These are phyloP conservation scores for Dione juno DNA, from an alignment of 2,888 invertebrate genomes.

Conservation along the genomic window DNA sequence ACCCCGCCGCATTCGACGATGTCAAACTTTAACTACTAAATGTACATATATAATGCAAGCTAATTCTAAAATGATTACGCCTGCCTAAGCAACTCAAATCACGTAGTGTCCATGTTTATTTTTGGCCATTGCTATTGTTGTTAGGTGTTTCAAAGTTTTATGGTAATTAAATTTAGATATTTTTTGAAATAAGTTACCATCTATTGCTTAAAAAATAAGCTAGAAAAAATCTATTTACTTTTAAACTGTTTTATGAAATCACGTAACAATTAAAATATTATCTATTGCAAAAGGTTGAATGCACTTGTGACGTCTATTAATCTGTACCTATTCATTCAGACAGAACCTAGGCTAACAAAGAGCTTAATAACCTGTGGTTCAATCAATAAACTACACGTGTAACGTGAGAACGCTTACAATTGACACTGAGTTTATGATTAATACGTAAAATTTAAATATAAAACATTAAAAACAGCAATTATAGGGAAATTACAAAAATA, in stretches of 20 bases:
- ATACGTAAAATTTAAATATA: conserved; percentile 14
- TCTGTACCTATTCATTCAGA: conserved; percentile 25
- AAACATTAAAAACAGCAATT: conserved; percentile 2
- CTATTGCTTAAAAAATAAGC: background rate
- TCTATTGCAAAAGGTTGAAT: conserved; percentile 23
- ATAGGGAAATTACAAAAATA: background rate
- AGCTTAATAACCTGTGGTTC: conserved; percentile 32
- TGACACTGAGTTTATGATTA: background rate
- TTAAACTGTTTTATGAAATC: background rate
- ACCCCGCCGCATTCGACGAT: conserved; percentile 50
- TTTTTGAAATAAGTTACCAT: conserved; percentile 18
- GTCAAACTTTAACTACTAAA: conserved; percentile 25
- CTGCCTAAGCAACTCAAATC: conserved; percentile 35
- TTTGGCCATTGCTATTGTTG: conserved; percentile 37
- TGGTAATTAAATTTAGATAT: conserved; percentile 33
- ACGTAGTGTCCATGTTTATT: conserved; percentile 37
- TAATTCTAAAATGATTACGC: conserved; percentile 28
- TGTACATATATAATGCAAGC: background rate
- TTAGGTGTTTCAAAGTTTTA: conserved; percentile 40
- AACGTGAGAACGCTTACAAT: conserved; percentile 9
- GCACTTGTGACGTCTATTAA: conserved; percentile 17
- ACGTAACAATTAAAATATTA: conserved; percentile 14
- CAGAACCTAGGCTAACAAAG: conserved; percentile 36
- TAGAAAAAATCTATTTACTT: conserved; percentile 8
- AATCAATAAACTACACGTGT: conserved; percentile 27